Conservation (phyloP, 1,140 invertebrate species). For the Neoseiulus cucumeris region DNA sequence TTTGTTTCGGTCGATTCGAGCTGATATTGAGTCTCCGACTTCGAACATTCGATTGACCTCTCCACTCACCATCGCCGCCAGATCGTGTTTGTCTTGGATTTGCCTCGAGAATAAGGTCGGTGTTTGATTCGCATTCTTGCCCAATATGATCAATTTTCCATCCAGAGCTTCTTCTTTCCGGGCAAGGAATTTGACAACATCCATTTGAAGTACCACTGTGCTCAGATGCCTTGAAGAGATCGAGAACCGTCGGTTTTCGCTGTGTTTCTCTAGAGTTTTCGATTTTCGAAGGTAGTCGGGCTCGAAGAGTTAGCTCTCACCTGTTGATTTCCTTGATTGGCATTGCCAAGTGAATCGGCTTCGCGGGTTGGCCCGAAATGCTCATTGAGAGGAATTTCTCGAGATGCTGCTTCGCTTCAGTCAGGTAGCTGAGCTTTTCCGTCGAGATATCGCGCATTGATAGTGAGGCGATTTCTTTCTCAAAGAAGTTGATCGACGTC, state of each 20-base stretch:
- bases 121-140: neutral
- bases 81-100: neutral
- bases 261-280: too few species aligned
- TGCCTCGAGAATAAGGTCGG: neutral
- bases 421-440: slow-evolving; percentile 8
- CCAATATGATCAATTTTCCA: neutral
- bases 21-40: too few species aligned
- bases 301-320: neutral
- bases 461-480: neutral
- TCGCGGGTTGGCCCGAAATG: neutral
- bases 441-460: neutral
- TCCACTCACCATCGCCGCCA: neutral
- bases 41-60: too few species aligned
- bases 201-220: neutral
- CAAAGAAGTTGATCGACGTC: slow-evolving; percentile 19
- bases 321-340: slow-evolving; percentile 13
- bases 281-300: too few species aligned
- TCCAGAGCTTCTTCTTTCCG: neutral
- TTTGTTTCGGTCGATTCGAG: too few species aligned
- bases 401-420: slow-evolving; percentile 15
- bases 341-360: slow-evolving; percentile 13
- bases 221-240: neutral
- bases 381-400: slow-evolving; percentile 14
- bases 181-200: neutral
- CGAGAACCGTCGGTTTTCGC: too few species aligned